phyloP scores from a whole-genome alignment of 2,797 vertebrate genomes.

The Hydrophis major region DNA sequence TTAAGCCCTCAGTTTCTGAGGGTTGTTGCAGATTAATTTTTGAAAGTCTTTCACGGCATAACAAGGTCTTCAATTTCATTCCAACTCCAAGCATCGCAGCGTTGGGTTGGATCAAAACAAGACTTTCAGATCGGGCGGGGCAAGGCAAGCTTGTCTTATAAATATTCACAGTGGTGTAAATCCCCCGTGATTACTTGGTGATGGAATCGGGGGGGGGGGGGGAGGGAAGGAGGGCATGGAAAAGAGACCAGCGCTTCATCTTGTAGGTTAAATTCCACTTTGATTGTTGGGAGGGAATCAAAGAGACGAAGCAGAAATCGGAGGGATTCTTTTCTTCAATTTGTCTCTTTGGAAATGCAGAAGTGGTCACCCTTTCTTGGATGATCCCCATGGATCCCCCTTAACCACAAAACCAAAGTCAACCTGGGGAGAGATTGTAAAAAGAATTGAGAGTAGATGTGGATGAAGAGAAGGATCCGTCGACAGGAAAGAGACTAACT shows the following conservation, averaged over 20 bases:
- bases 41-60: slow-evolving; percentile 59
- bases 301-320: neutral
- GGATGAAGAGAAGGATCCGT: neutral
- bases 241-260: neutral
- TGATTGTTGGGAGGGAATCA: neutral
- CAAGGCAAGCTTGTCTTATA: slow-evolving; percentile 28
- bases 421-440: neutral
- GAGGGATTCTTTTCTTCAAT: neutral
- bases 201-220: neutral
- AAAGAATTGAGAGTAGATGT: neutral
- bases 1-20: slow-evolving; percentile 61
- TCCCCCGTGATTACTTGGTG: rapidly evolving
- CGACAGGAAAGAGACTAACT: neutral
- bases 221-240: neutral
- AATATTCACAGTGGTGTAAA: slow-evolving; percentile 1
- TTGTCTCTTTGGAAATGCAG: neutral
- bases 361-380: neutral
- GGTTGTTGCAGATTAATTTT: slow-evolving; percentile 67
- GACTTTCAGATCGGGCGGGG: slow-evolving; percentile 29
- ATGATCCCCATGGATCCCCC: neutral
- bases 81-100: slow-evolving; percentile 48
- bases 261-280: neutral
- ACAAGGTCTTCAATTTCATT: slow-evolving; percentile 67
- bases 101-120: slow-evolving; percentile 35
- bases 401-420: neutral